phyloP scores from a whole-genome alignment of 2,888 invertebrate species.

The Teleiodes luculella region DNA sequence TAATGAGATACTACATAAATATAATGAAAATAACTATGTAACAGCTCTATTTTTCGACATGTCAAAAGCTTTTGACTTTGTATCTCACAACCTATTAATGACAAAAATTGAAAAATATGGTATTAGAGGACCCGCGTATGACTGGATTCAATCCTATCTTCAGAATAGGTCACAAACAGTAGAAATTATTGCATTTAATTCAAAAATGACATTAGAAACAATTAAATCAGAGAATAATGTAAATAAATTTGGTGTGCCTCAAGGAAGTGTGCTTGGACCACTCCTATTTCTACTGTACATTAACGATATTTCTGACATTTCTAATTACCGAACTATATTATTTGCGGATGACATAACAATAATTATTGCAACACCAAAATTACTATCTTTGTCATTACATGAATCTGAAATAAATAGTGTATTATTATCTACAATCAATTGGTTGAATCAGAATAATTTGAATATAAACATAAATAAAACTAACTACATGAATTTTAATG shows the following conservation, averaged over 20 bases:
- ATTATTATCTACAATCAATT: neutral
- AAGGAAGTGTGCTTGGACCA: constrained; percentile 1
- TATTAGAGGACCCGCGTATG: constrained; percentile 4
- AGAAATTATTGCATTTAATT: neutral
- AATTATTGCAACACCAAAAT: neutral
- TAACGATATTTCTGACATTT: neutral
- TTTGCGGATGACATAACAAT: constrained; percentile 7
- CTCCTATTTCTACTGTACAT: neutral
- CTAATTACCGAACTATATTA: neutral
- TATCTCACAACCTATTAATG: too few relatives aligned
- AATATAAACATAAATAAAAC: too few relatives aligned
- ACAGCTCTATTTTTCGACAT: constrained; percentile 14
- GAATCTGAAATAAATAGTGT: too few relatives aligned
- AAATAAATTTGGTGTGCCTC: neutral
- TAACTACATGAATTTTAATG: neutral
- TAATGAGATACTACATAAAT: neutral
- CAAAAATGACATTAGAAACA: neutral
- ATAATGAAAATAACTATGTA: neutral
- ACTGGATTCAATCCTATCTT: constrained; percentile 5
- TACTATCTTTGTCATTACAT: too few relatives aligned
- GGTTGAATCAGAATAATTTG: neutral
- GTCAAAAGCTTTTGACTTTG: constrained; percentile 17
- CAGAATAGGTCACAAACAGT: neutral
- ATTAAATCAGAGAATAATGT: neutral
- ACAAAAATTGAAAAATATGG: too few relatives aligned